These are phyloP conservation scores for Pterocles gutturalis DNA, from an alignment of 2,113 vertebrate species.

Conservation along the genomic window DNA sequence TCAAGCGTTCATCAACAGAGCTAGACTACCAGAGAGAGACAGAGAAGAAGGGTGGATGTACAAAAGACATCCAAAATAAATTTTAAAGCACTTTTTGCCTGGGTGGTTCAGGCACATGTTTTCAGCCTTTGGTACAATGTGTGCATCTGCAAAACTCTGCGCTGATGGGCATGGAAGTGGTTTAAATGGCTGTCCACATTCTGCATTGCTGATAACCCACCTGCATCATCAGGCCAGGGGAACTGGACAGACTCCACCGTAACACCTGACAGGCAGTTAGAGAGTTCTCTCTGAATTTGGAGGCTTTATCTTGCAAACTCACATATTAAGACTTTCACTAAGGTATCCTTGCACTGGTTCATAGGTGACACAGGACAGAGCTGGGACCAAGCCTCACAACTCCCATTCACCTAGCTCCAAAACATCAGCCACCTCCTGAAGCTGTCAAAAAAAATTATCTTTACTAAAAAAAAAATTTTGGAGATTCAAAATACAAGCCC, in stretches of 20 bases:
- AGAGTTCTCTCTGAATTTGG: not conserved
- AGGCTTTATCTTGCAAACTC: not conserved
- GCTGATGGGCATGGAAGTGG: not conserved
- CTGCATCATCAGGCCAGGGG: not conserved
- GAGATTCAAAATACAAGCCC: not conserved
- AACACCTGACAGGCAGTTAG: not conserved
- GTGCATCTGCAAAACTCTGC: not conserved
- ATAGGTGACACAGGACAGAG: not conserved
- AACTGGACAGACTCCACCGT: not conserved
- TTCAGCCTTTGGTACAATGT: not conserved
- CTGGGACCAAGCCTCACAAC: not conserved
- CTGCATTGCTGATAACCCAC: not conserved
- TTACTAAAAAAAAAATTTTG: not conserved
- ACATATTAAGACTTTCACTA: not conserved
- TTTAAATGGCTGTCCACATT: not conserved
- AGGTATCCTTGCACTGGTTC: not conserved
- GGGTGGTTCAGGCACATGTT: not conserved
- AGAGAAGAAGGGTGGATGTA: not conserved
- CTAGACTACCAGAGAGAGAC: not conserved
- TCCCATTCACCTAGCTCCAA: not conserved
- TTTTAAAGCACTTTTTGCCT: not conserved
- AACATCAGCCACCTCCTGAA: not conserved
- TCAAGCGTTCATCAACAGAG: not conserved
- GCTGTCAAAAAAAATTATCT: not conserved
- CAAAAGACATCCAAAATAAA: not conserved